A percentile compares a stretch with the other conserved stretches of the same genome.
Evolutionary conservation across 2,888 invertebrate species (phyloP).

Genomic region (Lepidocyrtinus sp.): DNA sequence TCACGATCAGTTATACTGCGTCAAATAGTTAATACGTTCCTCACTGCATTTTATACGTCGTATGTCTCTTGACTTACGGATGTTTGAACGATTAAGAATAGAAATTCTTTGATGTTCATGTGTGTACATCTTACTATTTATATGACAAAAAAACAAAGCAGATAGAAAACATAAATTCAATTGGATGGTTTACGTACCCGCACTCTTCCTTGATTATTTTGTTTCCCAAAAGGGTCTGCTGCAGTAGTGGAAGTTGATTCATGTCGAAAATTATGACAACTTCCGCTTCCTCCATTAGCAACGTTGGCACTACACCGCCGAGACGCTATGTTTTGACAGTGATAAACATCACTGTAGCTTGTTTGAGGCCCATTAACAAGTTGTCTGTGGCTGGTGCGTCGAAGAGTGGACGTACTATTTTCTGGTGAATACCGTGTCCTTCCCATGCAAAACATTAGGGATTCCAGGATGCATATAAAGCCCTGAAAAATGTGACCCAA

Average conservation of each 20-base stretch:
- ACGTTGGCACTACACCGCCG: slow-evolving; percentile 31
- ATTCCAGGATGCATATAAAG: slow-evolving; percentile 52
- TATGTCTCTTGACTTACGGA: background rate
- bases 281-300: slow-evolving; percentile 15
- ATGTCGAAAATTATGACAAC: slow-evolving; percentile 45
- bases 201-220: slow-evolving; percentile 35
- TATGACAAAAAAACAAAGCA: background rate
- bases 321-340: slow-evolving; percentile 36
- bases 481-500: too few species aligned
- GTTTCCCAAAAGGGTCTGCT: slow-evolving; percentile 45
- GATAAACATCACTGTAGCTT: slow-evolving; percentile 52
- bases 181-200: too few species aligned
- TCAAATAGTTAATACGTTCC: background rate
- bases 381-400: slow-evolving; percentile 47
- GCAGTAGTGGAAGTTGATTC: slow-evolving; percentile 17
- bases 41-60: background rate
- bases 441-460: slow-evolving; percentile 43
- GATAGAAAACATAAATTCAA: too few species aligned
- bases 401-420: slow-evolving; percentile 50
- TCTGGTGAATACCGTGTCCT: slow-evolving; percentile 45
- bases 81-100: background rate
- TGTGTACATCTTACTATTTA: background rate
- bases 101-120: background rate
- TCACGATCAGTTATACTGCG: background rate
- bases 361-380: slow-evolving; percentile 39